phyloP scores from a whole-genome alignment of 2,888 invertebrate genomes.

The Tryphoninae sp. region DNA sequence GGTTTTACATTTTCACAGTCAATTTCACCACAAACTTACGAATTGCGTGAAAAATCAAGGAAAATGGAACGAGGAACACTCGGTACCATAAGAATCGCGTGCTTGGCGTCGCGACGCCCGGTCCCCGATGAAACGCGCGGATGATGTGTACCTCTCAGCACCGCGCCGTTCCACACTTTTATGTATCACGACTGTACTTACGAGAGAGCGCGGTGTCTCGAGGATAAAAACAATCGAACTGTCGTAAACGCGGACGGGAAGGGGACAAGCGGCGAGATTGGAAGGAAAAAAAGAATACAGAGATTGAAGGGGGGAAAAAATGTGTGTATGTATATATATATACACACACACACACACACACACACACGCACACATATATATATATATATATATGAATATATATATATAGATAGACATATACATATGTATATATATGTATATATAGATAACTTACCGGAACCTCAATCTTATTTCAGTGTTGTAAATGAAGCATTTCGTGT shows the following conservation, averaged over 20 bases:
- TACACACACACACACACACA: no score
- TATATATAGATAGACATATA: no score
- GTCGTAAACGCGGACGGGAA: not conserved
- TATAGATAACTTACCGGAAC: conserved; percentile 59
- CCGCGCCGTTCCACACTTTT: conserved; percentile 22
- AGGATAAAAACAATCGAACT: conserved; percentile 38
- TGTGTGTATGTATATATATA: no score
- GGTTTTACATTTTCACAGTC: no score
- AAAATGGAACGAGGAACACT: not conserved
- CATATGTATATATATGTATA: not conserved
- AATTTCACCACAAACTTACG: not conserved
- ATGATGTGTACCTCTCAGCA: conserved; percentile 31
- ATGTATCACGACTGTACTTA: no score
- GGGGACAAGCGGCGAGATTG: not conserved
- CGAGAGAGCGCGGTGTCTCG: conserved; percentile 8
- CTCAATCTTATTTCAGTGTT: conserved; percentile 63
- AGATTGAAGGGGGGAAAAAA: not conserved
- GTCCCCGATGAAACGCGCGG: conserved; percentile 21
- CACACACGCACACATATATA: no score
- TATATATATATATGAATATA: no score
- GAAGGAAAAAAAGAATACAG: conserved; percentile 1
- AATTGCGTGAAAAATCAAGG: not conserved
- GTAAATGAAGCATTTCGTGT: conserved; percentile 50
- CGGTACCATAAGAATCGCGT: conserved; percentile 38
- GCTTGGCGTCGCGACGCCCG: conserved; percentile 54